phyloP scores from a whole-genome alignment of 2,888 invertebrate genomes.

The Caenorhabditis japonica region DNA sequence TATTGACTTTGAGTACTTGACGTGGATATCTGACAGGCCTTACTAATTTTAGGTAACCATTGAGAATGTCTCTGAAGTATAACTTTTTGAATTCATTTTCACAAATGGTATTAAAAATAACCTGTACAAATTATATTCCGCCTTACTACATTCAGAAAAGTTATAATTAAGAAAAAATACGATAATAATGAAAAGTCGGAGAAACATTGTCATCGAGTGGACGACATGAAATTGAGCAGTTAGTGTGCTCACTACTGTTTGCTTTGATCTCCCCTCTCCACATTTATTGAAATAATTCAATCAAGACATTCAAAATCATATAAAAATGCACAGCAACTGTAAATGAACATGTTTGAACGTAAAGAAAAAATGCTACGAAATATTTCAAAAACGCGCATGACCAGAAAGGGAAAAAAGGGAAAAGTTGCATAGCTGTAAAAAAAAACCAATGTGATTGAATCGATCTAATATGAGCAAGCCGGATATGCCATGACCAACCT shows the following conservation, averaged over 20 bases:
- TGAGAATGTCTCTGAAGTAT: constrained; percentile 61
- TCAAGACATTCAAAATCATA: neutral
- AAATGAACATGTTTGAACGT: too few species aligned
- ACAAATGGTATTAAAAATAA: neutral
- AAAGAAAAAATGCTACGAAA: neutral
- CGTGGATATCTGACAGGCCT: constrained; percentile 64
- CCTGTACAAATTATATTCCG: constrained; percentile 61
- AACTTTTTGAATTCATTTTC: neutral
- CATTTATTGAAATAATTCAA: constrained; percentile 37
- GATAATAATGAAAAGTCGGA: constrained; percentile 22
- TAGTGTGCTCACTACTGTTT: constrained; percentile 24
- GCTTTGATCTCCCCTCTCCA: constrained; percentile 33
- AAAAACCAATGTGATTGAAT: neutral
- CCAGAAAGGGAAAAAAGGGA: neutral
- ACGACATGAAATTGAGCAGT: constrained; percentile 40
- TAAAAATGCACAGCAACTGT: constrained; percentile 27
- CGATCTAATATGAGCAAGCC: constrained; percentile 14
- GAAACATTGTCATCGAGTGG: constrained; percentile 37
- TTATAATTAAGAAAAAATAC: constrained; percentile 9
- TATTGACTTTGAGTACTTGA: constrained; percentile 61
- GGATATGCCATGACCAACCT: constrained; percentile 37
- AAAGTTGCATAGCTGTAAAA: neutral
- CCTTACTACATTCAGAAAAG: constrained; percentile 42
- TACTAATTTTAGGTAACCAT: constrained; percentile 65
- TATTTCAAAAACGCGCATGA: neutral